These are phyloP conservation scores for Heteronetta atricapilla DNA, from an alignment of 2,113 vertebrate species.

Conservation along the genomic window DNA sequence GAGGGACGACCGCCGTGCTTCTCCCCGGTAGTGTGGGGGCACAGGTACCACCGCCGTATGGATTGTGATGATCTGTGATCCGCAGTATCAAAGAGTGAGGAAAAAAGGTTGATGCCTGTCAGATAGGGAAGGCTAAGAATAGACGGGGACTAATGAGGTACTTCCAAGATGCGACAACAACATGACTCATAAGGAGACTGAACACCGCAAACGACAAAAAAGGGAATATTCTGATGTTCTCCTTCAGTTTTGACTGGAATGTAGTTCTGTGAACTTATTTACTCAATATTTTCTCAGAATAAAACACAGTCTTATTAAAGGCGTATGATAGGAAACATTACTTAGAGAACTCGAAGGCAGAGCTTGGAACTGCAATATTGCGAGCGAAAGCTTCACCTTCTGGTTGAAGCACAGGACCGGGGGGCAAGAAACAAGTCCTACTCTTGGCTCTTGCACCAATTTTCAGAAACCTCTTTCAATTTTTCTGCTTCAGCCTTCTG, in stretches of 20 bases:
- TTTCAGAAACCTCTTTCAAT: background rate
- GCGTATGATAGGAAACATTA: background rate
- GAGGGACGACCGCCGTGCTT: too few relatives aligned
- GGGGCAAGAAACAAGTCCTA: background rate
- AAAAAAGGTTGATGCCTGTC: background rate
- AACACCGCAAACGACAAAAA: background rate
- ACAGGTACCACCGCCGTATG: accelerated
- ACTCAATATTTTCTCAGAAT: background rate
- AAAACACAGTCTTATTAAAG: background rate
- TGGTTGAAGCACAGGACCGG: background rate
- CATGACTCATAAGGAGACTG: background rate
- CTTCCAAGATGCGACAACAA: background rate
- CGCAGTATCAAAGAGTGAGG: background rate
- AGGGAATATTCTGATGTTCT: background rate
- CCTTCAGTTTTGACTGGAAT: background rate
- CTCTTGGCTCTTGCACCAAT: background rate
- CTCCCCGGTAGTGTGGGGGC: too few relatives aligned
- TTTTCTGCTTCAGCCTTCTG: background rate
- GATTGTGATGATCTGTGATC: background rate
- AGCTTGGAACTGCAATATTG: background rate
- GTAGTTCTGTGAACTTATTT: background rate
- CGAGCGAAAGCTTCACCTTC: background rate
- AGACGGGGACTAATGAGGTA: background rate
- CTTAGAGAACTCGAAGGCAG: background rate
- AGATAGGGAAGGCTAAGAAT: background rate